Conservation (phyloP, 23 tunicate genomes). For the Oikopleura vanhoeffeni region DNA sequence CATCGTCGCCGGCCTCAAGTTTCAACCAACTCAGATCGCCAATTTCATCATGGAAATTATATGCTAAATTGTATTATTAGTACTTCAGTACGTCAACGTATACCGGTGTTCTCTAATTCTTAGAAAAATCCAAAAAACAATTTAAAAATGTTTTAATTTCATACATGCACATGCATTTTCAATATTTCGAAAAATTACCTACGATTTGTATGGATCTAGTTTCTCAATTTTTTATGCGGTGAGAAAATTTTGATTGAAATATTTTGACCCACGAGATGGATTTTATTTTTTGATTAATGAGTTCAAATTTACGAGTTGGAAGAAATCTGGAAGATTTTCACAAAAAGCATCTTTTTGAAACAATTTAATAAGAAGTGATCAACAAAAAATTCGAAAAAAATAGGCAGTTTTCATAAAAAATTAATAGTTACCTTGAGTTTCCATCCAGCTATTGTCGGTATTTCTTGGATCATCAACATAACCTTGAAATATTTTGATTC, state of each 20-base stretch:
- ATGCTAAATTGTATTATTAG: too few relatives aligned
- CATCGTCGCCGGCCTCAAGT: slow-evolving; percentile 79
- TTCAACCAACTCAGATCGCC: slow-evolving; percentile 16
- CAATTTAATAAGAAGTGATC: too few relatives aligned
- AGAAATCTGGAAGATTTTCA: not conserved
- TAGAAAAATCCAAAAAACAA: not conserved
- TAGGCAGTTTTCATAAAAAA: too few relatives aligned
- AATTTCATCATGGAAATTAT: slow-evolving; percentile 61
- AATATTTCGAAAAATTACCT: too few relatives aligned
- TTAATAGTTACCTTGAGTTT: too few relatives aligned
- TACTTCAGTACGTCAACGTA: slow-evolving; percentile 35
- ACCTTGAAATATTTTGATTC: slow-evolving; percentile 27
- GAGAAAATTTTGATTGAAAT: too few relatives aligned
- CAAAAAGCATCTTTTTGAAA: not conserved
- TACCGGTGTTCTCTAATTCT: slow-evolving; percentile 13
- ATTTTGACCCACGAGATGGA: too few relatives aligned
- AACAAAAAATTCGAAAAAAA: too few relatives aligned
- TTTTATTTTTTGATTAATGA: too few relatives aligned
- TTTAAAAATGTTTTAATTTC: not conserved
- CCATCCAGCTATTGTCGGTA: slow-evolving; percentile 97
- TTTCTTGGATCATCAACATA: slow-evolving; percentile 77
- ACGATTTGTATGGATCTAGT: too few relatives aligned
- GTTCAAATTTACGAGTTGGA: not conserved
- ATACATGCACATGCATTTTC: too few relatives aligned
- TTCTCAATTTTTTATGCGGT: too few relatives aligned